phyloP scores from a whole-genome alignment of 2,888 invertebrate genomes.

The Leptopilina syphax region DNA sequence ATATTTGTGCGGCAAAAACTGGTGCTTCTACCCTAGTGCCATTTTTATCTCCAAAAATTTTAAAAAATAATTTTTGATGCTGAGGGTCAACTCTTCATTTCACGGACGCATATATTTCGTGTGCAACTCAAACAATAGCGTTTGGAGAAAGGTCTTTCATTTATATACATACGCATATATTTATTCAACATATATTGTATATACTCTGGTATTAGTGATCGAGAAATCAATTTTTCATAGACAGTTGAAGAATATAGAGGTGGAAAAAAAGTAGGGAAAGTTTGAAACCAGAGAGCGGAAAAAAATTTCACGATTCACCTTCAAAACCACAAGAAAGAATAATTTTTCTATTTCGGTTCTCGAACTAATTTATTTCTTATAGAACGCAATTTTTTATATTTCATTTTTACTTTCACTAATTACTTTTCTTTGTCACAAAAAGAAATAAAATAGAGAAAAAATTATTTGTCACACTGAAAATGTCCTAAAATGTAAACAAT shows the following conservation, averaged over 20 bases:
- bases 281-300: constrained; percentile 32
- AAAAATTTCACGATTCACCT: constrained; percentile 31
- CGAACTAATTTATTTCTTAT: constrained; percentile 2
- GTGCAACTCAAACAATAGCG: neutral
- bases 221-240: constrained; percentile 2
- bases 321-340: constrained; percentile 8
- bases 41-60: too few species aligned
- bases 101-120: too few species aligned
- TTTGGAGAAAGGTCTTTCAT: constrained; percentile 23
- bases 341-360: neutral
- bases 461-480: too few species aligned
- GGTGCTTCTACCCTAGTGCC: too few species aligned
- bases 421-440: neutral
- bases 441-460: too few species aligned
- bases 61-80: too few species aligned
- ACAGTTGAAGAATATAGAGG: neutral
- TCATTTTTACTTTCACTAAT: constrained; percentile 23
- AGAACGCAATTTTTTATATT: neutral
- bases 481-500: too few species aligned
- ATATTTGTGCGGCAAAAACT: too few species aligned
- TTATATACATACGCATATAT: too few species aligned
- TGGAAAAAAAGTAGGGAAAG: constrained; percentile 32
- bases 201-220: neutral
- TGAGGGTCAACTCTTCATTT: too few species aligned
- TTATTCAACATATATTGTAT: too few species aligned